Evolutionary conservation across 2,113 vertebrate genomes (phyloP), one percentile per base, ranked within the genome.

Genomic region (Acrocephalus arundinaceus): DNA sequence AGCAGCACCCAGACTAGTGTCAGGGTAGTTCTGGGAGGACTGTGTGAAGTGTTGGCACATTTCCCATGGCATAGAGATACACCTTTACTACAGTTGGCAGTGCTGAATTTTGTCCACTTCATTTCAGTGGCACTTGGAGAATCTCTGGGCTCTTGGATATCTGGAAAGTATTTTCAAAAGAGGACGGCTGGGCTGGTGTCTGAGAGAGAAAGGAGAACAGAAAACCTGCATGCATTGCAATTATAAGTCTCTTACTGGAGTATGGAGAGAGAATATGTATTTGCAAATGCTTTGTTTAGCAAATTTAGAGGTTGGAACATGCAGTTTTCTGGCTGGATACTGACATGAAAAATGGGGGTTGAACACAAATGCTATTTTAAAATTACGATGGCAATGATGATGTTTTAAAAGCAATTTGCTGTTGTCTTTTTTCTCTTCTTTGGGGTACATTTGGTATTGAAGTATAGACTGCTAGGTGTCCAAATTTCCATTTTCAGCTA

Each of bases 31-130:
- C 51, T 90, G 80, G 63, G 43, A 76, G 82, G 55, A 19, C 37
- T 0, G 0, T 58, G 4, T 73, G 72, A 77, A 55, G 58, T 5
- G 2, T 59, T 80, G 86, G 23, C 90, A 80, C 10, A 10, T 13
- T 70, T 66, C 10, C 65, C 13, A 7, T 2, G 5, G 39, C 35
- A 14, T 13, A 8, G 2, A 46, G 55, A 20, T 27, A 8, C 2
- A 63, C 19, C 51, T 58, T 66, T 46, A 21, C 67, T 76, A 35
- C 71, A 52, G 3, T 9, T 88, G 68, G 58, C 63, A 54, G 20
- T n/a, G 73, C 43, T 62, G 45, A 33, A 3, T 39, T 94, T 62
- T 70, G 27, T 63, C 46, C 41, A 31, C 58, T 75, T 62, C 8
- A 15, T 87, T 80, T 93, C 59, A 45, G 31, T 33, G 28, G 24